A percentile compares a stretch with the other conserved stretches of the same genome.
Conservation (phyloP, 2,113 vertebrate species). For the Cyanocitta stelleri region DNA sequence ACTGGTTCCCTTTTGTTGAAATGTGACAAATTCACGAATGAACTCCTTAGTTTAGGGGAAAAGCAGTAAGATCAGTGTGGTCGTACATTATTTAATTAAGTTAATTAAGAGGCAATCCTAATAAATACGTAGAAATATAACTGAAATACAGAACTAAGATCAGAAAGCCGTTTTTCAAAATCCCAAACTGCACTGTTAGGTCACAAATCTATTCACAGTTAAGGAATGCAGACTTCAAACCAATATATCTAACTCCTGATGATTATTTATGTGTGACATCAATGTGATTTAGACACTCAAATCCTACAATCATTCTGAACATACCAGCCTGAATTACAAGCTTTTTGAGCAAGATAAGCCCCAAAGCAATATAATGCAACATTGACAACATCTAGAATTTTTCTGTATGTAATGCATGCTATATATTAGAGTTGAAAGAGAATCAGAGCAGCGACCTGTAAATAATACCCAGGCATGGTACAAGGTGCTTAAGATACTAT, state of each 20-base stretch:
- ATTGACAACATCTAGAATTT: not conserved
- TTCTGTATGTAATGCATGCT: not conserved
- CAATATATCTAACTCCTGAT: not conserved
- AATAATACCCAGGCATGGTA: not conserved
- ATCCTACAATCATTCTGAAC: not conserved
- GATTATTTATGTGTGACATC: not conserved
- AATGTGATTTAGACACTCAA: conserved; percentile 7
- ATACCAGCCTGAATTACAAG: not conserved
- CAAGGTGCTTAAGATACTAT: not conserved
- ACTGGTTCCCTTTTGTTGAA: not conserved
- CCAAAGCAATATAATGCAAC: not conserved
- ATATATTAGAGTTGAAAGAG: not conserved
- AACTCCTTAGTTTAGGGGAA: not conserved
- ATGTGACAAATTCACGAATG: not conserved
- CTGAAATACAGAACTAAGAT: not conserved
- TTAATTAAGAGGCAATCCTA: not conserved
- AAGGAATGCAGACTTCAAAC: not conserved
- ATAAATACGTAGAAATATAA: not conserved
- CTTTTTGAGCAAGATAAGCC: not conserved
- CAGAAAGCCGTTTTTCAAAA: not conserved
- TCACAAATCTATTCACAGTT: not conserved
- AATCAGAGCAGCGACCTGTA: not conserved
- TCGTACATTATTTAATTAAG: not conserved
- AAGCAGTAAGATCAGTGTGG: not conserved
- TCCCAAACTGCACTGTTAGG: not conserved